phyloP scores from a whole-genome alignment of 1,140 invertebrate species.

The Maconellicoccus hirsutus region DNA sequence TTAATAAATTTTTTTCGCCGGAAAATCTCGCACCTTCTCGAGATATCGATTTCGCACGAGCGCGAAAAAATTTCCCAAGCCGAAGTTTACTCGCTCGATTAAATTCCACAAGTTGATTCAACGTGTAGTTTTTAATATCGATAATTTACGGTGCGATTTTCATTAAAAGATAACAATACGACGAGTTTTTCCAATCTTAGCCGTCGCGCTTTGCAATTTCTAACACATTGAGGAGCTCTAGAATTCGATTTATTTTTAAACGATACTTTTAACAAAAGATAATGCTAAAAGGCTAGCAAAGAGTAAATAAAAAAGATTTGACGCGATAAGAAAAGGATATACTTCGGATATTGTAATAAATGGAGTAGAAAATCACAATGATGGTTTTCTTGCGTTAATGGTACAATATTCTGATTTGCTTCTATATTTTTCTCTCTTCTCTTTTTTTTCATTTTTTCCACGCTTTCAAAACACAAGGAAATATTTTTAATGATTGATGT shows the following conservation, averaged over 20 bases:
- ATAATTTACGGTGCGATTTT: background rate
- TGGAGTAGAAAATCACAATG: conserved; percentile 4
- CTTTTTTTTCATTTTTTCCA: too few relatives aligned
- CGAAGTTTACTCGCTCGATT: too few relatives aligned
- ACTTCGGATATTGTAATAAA: background rate
- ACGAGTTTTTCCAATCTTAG: background rate
- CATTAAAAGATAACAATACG: conserved; percentile 4
- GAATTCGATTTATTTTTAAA: conserved; percentile 6
- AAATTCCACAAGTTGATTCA: too few relatives aligned
- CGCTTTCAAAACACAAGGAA: too few relatives aligned
- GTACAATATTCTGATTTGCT: background rate
- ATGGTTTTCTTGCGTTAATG: background rate
- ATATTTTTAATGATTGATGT: too few relatives aligned
- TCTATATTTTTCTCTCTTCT: too few relatives aligned
- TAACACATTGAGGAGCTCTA: background rate
- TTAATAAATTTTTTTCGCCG: too few relatives aligned
- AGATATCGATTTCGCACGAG: too few relatives aligned
- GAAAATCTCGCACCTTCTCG: too few relatives aligned
- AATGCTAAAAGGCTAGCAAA: background rate
- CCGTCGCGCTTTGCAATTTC: background rate
- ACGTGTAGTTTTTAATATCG: background rate
- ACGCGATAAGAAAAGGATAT: conserved; percentile 8
- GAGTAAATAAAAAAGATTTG: conserved; percentile 10
- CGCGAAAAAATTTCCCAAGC: too few relatives aligned
- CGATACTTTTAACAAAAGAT: background rate